Conservation (phyloP, 23 tunicate genomes). For the Aplidium turbinatum region DNA sequence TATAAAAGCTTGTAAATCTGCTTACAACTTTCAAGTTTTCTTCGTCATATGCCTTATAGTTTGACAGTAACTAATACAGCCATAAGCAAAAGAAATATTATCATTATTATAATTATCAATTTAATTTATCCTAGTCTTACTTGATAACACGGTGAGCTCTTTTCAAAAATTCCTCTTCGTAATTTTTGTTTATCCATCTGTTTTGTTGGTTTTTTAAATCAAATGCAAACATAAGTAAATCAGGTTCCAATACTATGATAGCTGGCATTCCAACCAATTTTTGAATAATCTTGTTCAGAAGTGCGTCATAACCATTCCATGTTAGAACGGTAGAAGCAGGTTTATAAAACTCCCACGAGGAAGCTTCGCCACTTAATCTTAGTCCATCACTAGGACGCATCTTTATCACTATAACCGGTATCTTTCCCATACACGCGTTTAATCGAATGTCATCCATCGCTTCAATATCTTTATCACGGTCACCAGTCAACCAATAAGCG, state of each 20-base stretch:
- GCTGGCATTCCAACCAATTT: slow-evolving; percentile 55
- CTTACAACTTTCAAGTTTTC: neutral
- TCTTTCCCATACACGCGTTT: slow-evolving; percentile 62
- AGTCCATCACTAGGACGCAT: slow-evolving; percentile 83
- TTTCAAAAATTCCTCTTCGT: slow-evolving; percentile 68
- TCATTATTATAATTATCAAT: no score
- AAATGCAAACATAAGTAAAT: slow-evolving; percentile 59
- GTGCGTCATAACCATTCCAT: slow-evolving; percentile 77
- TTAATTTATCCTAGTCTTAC: slow-evolving; percentile 56
- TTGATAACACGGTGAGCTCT: slow-evolving; percentile 60
- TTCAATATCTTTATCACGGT: slow-evolving; percentile 37
- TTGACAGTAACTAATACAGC: neutral
- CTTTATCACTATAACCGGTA: slow-evolving; percentile 68
- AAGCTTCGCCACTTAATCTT: slow-evolving; percentile 13
- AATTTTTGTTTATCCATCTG: slow-evolving; percentile 67
- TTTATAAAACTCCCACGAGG: slow-evolving; percentile 72
- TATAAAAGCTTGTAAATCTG: no score
- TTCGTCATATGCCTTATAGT: no score
- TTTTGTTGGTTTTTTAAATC: slow-evolving; percentile 67
- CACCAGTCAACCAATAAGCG: slow-evolving; percentile 84
- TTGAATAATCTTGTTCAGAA: slow-evolving; percentile 35
- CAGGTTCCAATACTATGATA: slow-evolving; percentile 86
- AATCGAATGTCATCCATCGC: slow-evolving; percentile 41
- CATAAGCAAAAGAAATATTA: neutral
- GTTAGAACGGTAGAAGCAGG: slow-evolving; percentile 49